These are phyloP conservation scores for Lasiurus borealis DNA, from an alignment of 2,113 vertebrate species.

Conservation along the genomic window DNA sequence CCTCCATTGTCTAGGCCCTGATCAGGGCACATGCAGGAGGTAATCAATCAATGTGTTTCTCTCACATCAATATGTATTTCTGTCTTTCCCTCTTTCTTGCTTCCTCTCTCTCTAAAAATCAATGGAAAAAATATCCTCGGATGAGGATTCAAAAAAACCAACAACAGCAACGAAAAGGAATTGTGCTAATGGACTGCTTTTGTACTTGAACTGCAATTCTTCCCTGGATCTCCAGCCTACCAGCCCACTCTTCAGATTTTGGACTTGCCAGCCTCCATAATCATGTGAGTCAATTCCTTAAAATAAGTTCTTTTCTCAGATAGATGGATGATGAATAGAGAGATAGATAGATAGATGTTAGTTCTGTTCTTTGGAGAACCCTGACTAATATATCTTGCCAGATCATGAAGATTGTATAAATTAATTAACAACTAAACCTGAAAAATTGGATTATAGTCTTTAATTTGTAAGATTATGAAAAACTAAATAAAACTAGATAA, in stretches of 20 bases:
- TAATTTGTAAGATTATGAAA: slow-evolving; percentile 46
- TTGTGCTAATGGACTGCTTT: not conserved
- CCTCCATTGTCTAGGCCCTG: too few species aligned
- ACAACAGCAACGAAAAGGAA: not conserved
- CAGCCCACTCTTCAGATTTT: not conserved
- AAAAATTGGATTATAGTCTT: slow-evolving; percentile 45
- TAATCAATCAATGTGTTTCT: too few species aligned
- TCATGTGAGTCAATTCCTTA: not conserved
- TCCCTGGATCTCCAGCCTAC: not conserved
- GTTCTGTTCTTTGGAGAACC: not conserved
- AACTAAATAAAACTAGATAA: slow-evolving; percentile 27
- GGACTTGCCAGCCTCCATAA: not conserved
- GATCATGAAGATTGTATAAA: not conserved
- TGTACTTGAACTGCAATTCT: not conserved
- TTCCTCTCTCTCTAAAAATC: too few species aligned
- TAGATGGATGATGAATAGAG: not conserved
- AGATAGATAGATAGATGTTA: not conserved
- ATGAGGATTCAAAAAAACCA: too few species aligned
- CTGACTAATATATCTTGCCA: not conserved
- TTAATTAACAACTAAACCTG: slow-evolving; percentile 46
- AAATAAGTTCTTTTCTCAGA: not conserved
- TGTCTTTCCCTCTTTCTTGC: too few species aligned
- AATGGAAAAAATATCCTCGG: too few species aligned
- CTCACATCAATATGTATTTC: too few species aligned
- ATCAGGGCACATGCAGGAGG: too few species aligned